Evolutionary conservation across 1,140 invertebrate genomes (phyloP), one percentile per base, ranked within the genome.

Genomic region (Drosophila cardini): DNA sequence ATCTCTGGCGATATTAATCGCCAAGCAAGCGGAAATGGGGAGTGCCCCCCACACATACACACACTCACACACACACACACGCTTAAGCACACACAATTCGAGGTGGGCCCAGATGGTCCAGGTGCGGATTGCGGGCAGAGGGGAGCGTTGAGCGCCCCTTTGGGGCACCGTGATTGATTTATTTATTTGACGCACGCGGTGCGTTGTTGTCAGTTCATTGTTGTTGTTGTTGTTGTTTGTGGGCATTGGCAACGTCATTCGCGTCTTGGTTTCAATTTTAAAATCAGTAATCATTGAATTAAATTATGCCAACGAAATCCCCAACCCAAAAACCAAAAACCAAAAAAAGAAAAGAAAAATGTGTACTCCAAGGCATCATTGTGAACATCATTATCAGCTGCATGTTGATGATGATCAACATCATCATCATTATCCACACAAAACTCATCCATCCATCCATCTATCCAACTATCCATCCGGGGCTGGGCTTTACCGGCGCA

Each of bases 221-320:
- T 50, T 55, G 57, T 53, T 55, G 58, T 43, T 21, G 26, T 58
- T 26, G 40, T 21, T 60, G 21, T 32, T 15, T 13, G 45, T 62
- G 53, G 18, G 62, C 62, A 58, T 67, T 72, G 69, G 53, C 61
- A 64, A 32, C 61, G 60, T 70, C 67, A 62, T 78, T 78, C 67
- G 63, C 77, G 74, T 84, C 83, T 86, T 83, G 43, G 83, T 53
- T 82, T 82, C 72, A 61, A 64, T 69, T 87, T 86, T 73, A 76
- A 81, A 87, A 80, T 89, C 85, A 75, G 84, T 87, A 87, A 87
- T 90, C 84, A 87, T 87, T 87, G 84, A 87, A 87, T 87, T 87
- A 84, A 87, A 90, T 87, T 87, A 89, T 89, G 84, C 79, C 83
- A 69, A 57, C 65, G 36, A 52, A 67, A 70, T 62, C 68, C 68